These are phyloP conservation scores for Catostomus latipinnis DNA, from an alignment of 2,797 vertebrate species.

Conservation along the genomic window DNA sequence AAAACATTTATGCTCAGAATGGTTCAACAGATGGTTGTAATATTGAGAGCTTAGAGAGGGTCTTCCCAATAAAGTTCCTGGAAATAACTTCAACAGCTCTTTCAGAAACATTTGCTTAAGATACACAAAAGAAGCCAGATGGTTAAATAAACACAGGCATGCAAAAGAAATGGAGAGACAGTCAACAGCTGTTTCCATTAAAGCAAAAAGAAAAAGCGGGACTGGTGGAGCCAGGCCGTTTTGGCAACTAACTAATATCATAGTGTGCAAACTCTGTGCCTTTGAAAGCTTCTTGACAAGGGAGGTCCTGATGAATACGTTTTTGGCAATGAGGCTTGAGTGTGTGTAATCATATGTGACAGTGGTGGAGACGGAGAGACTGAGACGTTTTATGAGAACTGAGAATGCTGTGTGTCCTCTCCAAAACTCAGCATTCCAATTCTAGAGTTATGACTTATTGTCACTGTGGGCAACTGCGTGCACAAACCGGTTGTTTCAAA, in stretches of 20 bases:
- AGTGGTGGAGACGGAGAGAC: conserved; percentile 75
- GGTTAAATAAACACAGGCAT: conserved; percentile 47
- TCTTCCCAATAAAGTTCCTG: conserved; percentile 9
- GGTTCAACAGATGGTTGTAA: conserved; percentile 32
- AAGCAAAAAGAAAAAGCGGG: conserved; percentile 26
- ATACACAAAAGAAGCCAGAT: conserved; percentile 50
- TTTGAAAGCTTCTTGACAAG: conserved; percentile 69
- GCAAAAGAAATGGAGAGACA: conserved; percentile 31
- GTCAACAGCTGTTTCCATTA: conserved; percentile 57
- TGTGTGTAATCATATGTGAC: conserved; percentile 78
- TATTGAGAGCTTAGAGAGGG: conserved; percentile 35
- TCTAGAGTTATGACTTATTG: conserved; percentile 71
- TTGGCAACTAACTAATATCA: conserved; percentile 32
- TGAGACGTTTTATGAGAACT: conserved; percentile 69
- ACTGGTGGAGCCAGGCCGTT: conserved; percentile 17
- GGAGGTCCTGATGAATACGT: conserved; percentile 69
- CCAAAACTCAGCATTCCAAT: conserved; percentile 67
- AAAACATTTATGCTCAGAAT: neutral
- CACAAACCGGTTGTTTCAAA: conserved; percentile 44
- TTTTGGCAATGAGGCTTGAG: conserved; percentile 66
- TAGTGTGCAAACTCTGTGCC: conserved; percentile 51
- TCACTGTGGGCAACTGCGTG: conserved; percentile 64
- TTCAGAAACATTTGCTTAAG: conserved; percentile 56
- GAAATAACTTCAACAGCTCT: conserved; percentile 28
- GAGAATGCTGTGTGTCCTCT: conserved; percentile 61